phyloP scores from a whole-genome alignment of 2,113 vertebrate genomes.

The Poeciliopsis occidentalis region DNA sequence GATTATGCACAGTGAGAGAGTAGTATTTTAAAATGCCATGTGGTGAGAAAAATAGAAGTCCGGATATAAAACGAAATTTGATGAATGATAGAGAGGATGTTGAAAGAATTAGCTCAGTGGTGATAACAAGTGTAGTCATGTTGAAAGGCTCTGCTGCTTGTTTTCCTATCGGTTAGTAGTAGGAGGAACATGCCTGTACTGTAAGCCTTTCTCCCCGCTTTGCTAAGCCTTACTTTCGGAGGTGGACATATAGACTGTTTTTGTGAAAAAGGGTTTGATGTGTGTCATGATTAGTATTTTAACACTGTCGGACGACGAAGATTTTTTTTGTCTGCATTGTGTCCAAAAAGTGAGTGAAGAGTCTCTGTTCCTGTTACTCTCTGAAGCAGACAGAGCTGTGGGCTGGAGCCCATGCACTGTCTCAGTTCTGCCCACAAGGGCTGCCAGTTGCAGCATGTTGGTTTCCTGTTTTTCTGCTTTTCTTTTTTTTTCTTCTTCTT shows the following conservation, averaged over 20 bases:
- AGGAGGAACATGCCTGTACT: conserved; percentile 2
- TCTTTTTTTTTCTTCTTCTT: not conserved
- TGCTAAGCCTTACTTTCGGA: conserved; percentile 6
- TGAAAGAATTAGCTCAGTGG: conserved; percentile 17
- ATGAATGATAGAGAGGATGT: conserved; percentile 4
- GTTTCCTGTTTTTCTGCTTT: conserved; percentile 65
- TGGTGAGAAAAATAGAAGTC: too few species aligned
- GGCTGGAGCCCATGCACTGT: conserved; percentile 26
- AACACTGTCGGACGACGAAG: not conserved
- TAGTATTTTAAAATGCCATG: too few species aligned
- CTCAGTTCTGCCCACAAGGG: conserved; percentile 40
- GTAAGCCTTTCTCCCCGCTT: conserved; percentile 1
- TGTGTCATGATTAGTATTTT: conserved; percentile 13
- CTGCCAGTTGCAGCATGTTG: conserved; percentile 43
- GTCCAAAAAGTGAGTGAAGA: not conserved
- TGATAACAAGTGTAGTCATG: conserved; percentile 31
- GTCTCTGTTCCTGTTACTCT: conserved; percentile 11
- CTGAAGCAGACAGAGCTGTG: conserved; percentile 24
- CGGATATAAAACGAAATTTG: not conserved
- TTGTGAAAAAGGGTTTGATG: not conserved
- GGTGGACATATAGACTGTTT: not conserved
- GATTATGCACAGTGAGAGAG: too few species aligned
- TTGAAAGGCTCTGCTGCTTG: conserved; percentile 21
- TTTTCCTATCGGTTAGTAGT: conserved; percentile 32
- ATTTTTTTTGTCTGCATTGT: not conserved